Base-by-base conservation (phyloP, 1,140 invertebrate species). In the Hirudo medicinalis region DNA sequence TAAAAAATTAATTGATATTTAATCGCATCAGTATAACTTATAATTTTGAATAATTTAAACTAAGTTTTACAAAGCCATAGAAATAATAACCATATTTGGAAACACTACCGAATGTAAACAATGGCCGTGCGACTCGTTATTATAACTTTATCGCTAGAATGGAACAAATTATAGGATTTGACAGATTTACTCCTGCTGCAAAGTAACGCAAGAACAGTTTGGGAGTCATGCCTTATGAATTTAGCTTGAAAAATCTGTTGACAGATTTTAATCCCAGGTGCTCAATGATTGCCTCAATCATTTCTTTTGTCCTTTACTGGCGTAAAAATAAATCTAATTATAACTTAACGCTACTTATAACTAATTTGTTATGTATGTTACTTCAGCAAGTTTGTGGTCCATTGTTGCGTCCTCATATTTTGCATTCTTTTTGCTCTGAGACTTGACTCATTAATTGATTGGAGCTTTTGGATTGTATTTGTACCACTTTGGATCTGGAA, bases 401-500 rank as follows among this genome's bases (percentile, higher is more conserved):
- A 96, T 84, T 87, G 87, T 74, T 95, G 91, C 82, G 84, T 97
- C 74, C 87, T 95, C 79, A 84, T 91, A 76, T 97, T 98, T 80
- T 91, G 91, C 40, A 86, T 89, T 63, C 83, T 97, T 71, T 89
- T 97, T 83, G 88, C 92, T 15, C 84, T 97, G 75, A 87, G 91
- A 74, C 84, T 94, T 69, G 94, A 98, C 83, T 87, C 88, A 72
- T 88, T 86, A 67, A 90, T 91, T 69, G 85, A 87, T 79, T 95
- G 92, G 90, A 94, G 90, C 72, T 97, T 90, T 79, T 96, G 92
- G 91, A 88, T 90, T 9, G 87, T 97, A 29, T 97, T 97, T 80
- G 86, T 89, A 43, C 94, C 94, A 67, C 88, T 98, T 80, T 98
- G 93, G 92, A 87, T 95, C 74, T 97, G 94, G 94, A 97, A 97